phyloP scores from a whole-genome alignment of 2,797 vertebrate genomes.

The Arctocebus calabarensis region DNA sequence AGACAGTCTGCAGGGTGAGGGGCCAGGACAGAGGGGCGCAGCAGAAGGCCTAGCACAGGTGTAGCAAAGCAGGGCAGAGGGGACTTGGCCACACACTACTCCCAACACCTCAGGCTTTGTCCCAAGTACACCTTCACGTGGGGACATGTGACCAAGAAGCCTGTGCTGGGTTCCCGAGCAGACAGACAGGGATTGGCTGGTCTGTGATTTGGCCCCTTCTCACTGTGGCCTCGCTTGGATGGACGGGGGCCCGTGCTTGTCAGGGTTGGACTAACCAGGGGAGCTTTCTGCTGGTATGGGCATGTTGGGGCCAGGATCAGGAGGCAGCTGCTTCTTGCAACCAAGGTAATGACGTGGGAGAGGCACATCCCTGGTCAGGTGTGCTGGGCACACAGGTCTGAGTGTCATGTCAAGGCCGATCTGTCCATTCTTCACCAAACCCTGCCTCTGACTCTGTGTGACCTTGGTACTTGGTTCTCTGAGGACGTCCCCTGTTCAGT shows the following conservation, averaged over 20 bases:
- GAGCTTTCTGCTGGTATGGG: not conserved
- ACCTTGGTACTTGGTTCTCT: not conserved
- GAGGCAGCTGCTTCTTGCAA: not conserved
- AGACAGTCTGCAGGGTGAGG: not conserved
- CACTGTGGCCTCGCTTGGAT: not conserved
- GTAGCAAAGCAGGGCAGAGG: not conserved
- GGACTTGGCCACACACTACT: rapidly evolving
- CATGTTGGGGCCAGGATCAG: not conserved
- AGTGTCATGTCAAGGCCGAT: not conserved
- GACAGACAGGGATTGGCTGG: rapidly evolving
- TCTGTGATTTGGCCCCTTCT: not conserved
- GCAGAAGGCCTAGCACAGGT: not conserved
- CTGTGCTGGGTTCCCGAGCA: not conserved
- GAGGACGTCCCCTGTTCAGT: not conserved
- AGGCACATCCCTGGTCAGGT: not conserved
- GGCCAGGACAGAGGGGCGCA: too few species aligned
- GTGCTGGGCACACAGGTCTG: not conserved
- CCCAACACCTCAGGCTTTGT: not conserved
- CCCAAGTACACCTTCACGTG: not conserved
- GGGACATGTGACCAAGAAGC: not conserved
- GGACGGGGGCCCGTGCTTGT: not conserved
- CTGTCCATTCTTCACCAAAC: not conserved
- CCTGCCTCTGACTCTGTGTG: not conserved
- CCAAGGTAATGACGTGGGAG: not conserved
- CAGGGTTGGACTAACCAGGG: not conserved